phyloP scores from a whole-genome alignment of 2,797 vertebrate genomes.

The Lindbergichthys nudifrons region DNA sequence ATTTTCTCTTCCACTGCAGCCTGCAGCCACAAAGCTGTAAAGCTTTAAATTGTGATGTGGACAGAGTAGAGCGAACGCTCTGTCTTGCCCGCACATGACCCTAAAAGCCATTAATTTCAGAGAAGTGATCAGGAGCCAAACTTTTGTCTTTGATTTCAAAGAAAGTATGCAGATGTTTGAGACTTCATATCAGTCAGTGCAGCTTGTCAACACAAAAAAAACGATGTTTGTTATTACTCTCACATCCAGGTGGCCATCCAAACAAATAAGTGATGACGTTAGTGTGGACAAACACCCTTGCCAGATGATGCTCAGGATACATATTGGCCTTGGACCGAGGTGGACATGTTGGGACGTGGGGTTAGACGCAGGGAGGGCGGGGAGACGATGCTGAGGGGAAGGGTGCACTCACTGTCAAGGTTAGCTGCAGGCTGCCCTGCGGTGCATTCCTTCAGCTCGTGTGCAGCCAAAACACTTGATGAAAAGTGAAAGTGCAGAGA shows the following conservation, averaged over 20 bases:
- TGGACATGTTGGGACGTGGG: slow-evolving; percentile 71
- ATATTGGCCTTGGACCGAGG: slow-evolving; percentile 46
- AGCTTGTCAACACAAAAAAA: slow-evolving; percentile 30
- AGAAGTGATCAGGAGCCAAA: slow-evolving; percentile 43
- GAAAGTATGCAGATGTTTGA: slow-evolving; percentile 36
- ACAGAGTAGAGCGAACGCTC: slow-evolving; percentile 34
- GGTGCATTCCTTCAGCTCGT: slow-evolving; percentile 77
- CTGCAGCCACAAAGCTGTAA: slow-evolving; percentile 61
- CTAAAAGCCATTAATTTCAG: slow-evolving; percentile 64
- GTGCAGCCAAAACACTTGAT: slow-evolving; percentile 73
- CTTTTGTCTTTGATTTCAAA: slow-evolving; percentile 41
- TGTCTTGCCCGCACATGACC: slow-evolving; percentile 70
- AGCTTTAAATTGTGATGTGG: slow-evolving; percentile 36
- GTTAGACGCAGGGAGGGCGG: slow-evolving; percentile 17
- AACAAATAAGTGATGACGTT: not conserved
- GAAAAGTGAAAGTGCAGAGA: slow-evolving; percentile 75
- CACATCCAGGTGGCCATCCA: not conserved
- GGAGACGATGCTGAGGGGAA: slow-evolving; percentile 35
- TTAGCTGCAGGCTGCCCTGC: slow-evolving; percentile 70
- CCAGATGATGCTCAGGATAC: slow-evolving; percentile 34
- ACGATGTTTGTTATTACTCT: not conserved
- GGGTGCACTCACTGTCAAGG: slow-evolving; percentile 36
- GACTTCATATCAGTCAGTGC: slow-evolving; percentile 32
- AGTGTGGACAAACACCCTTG: slow-evolving; percentile 3
- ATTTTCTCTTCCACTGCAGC: slow-evolving; percentile 37